Conservation (phyloP, 2,797 vertebrate species). For the Peromyscus melanophrys region DNA sequence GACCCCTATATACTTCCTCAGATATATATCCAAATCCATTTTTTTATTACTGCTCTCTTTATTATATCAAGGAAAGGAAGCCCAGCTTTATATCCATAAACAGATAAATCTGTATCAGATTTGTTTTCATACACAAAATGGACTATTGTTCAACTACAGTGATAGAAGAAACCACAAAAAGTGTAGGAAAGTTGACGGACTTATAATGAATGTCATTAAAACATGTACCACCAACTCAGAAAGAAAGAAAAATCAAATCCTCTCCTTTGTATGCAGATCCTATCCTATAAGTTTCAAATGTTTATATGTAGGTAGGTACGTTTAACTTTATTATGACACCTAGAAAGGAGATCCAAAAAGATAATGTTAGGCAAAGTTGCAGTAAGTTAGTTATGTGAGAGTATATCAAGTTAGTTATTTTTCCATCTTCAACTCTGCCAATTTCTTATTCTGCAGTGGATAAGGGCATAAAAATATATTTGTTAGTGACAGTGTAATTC, state of each 20-base stretch:
- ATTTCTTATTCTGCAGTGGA: neutral
- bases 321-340: no score
- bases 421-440: neutral
- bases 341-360: no score
- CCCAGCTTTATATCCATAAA: neutral
- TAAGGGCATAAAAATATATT: neutral
- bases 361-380: no score
- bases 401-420: neutral
- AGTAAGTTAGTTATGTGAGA: neutral
- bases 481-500: neutral
- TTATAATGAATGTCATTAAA: neutral
- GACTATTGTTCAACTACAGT: neutral
- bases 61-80: neutral
- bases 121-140: neutral
- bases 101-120: neutral
- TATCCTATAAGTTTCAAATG: neutral
- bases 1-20: neutral
- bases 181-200: neutral
- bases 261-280: neutral
- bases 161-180: neutral
- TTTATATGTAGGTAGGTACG: neutral
- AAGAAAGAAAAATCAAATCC: neutral
- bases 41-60: neutral
- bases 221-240: neutral
- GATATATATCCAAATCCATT: neutral